These are phyloP conservation scores for Ceyx margarethae DNA, from an alignment of 2,113 vertebrate species.

Conservation along the genomic window DNA sequence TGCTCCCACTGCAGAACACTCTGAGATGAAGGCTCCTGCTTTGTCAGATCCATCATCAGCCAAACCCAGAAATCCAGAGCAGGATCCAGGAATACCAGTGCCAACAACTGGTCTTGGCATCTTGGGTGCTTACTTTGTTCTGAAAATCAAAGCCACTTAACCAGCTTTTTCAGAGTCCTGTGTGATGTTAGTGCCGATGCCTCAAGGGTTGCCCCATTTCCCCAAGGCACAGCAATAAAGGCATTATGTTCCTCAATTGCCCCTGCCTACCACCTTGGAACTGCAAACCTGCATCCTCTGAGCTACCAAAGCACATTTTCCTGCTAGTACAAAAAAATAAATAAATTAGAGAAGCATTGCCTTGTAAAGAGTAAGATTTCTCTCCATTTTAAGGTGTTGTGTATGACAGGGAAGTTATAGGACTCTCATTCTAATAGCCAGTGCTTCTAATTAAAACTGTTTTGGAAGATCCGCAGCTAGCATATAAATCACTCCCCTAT, in stretches of 20 bases:
- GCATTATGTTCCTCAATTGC: not conserved
- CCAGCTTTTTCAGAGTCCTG: not conserved
- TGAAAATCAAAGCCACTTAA: not conserved
- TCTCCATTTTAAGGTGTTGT: not conserved
- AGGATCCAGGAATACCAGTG: rapidly evolving
- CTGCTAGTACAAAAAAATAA: constrained; percentile 1
- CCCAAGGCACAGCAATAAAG: constrained; percentile 12
- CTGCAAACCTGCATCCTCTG: not conserved
- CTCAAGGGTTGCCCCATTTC: not conserved
- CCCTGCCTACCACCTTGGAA: not conserved
- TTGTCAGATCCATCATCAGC: not conserved
- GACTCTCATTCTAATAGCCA: constrained; percentile 66
- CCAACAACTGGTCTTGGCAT: not conserved
- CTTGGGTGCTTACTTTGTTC: not conserved
- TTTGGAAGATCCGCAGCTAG: constrained; percentile 61
- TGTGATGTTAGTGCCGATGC: not conserved
- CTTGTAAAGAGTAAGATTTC: constrained; percentile 58
- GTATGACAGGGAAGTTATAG: constrained; percentile 27
- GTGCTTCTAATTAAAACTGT: constrained; percentile 75
- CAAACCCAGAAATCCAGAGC: not conserved
- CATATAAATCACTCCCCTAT: constrained; percentile 70
- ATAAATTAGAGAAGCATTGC: not conserved
- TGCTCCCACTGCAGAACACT: not conserved
- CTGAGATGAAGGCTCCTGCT: not conserved
- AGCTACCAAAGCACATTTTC: constrained; percentile 40